Base-by-base conservation (phyloP, 2,797 vertebrate genomes). In the Clarias fuscus region DNA sequence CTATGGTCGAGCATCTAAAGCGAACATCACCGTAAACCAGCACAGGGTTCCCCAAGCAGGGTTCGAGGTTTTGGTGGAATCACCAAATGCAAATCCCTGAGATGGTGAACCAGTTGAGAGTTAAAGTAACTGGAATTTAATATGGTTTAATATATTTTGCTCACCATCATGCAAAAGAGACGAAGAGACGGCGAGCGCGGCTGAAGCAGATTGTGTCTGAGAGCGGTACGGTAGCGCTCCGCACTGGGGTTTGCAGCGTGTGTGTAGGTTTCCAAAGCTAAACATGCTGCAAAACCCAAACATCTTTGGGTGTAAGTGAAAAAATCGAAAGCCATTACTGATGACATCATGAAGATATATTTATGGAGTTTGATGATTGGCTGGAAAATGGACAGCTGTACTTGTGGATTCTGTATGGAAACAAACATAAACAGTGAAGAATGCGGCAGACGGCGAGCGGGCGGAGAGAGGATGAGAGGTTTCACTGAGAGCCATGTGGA, bases 391-490 rank as follows among this genome's bases (percentile, higher is more conserved):
- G 77, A 79, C 76, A 80, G 84, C 58, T 78, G 65, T 53, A 53
- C 71, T 77, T 24, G 73, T 56, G 72, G 75, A 59, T 70, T 77
- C 27, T 70, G 76, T 68, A 71, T 53, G 64, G 56, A 80, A 80
- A 68, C 65, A 86, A 71, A 73, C 37, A 80, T n/a, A 75, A 64
- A 64, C 59, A 86, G 56, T 5, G 53, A 58, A 72, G 61, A 72
- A 72, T 72, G 80, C 7, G 17, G 43, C 68, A 71, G 53, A 77
- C 65, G 58, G 62, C 53, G 56, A 61, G 53, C 58, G 33, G 77
- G 58, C 58, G 33, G 77, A 62, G 62, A 67, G 8, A 72, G 56
- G 82, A 59, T 61, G 92, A 93, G 53, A 48, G 93, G 94, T 93
- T 58, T 73, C 24, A 40, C 68, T 61, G 70, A 61, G 94, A 82